Evolutionary conservation across 2,888 invertebrate genomes (phyloP), one percentile per base, ranked within the genome.

Genomic region (Parnassius mnemosyne): DNA sequence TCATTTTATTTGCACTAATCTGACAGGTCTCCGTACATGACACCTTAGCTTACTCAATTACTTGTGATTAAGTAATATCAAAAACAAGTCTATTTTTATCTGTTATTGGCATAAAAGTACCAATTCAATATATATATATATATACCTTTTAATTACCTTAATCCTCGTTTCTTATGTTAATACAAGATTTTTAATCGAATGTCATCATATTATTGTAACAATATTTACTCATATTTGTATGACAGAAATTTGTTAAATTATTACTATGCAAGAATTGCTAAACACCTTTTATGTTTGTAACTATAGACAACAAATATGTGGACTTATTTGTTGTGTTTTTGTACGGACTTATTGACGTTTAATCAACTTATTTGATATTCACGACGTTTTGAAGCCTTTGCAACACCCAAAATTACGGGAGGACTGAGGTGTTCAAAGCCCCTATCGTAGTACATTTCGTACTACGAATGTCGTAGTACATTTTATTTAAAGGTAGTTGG

Each of bases 11-110:
- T 44, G 44, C 42, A 56, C 41, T 60, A 64, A 64, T 53, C 57
- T 44, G 20, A 53, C 62, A 57, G 68, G 63, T 67, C 57, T 49
- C 34, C 60, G 25, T 55, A 55, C 51, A 61, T 34, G 49, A 13
- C 43, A 43, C 43, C 10, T 43, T 11, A 10, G n/a, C 9, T 49
- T 2, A 49, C 49, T 9, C 13, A 49, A 49, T 16, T 13, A 49
- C n/a, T 49, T 46, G n/a, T 13, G 49, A 49, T 49, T 13, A 49
- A 2, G 13, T 34, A 9, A 16, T 13, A 49, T 49, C 7, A 3
- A 13, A 49, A 49, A 49, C 49, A 13, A 13, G 49, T 49, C 13
- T 16, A n/a, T 9, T 13, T 12, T 49, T 46, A 12, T 49, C 49
- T 49, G 10, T 7, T 13, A n/a, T 13, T 49, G 9, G 43, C 43